phyloP scores from a whole-genome alignment of 2,888 invertebrate species.

The Hyposoter didymator region DNA sequence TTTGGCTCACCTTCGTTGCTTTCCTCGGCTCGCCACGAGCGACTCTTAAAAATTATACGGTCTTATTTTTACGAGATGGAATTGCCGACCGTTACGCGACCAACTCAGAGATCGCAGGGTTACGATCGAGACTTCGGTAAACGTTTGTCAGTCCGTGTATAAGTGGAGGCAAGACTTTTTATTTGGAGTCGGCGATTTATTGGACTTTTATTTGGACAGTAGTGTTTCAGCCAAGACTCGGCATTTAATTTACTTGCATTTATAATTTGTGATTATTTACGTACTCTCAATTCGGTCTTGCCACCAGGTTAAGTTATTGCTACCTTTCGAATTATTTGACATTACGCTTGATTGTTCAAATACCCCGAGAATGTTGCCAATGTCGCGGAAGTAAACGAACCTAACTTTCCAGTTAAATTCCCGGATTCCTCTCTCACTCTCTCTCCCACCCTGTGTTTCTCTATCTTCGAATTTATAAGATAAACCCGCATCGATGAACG shows the following conservation, averaged over 20 bases:
- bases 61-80: constrained; percentile 71
- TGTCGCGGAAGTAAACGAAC: constrained; percentile 23
- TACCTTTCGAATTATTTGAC: not conserved
- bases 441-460: constrained; percentile 17
- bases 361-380: constrained; percentile 20
- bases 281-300: not conserved
- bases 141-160: constrained; percentile 6
- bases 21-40: constrained; percentile 41
- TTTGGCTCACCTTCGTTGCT: constrained; percentile 44
- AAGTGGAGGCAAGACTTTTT: constrained; percentile 5
- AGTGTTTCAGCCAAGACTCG: constrained; percentile 21
- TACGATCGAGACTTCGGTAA: constrained; percentile 6
- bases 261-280: constrained; percentile 23
- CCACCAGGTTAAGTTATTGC: not conserved
- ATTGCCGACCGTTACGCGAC: constrained; percentile 70
- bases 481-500: constrained; percentile 71
- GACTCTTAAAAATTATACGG: constrained; percentile 70
- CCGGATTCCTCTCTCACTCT: not conserved
- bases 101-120: constrained; percentile 65
- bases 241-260: constrained; percentile 15
- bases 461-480: constrained; percentile 68
- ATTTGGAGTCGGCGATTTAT: constrained; percentile 28
- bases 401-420: constrained; percentile 40
- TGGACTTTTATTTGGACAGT: constrained; percentile 36
- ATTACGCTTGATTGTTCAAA: constrained; percentile 21